Base-by-base conservation (phyloP, 2,888 invertebrate species). In the Liopterus haemorrhoidalis region DNA sequence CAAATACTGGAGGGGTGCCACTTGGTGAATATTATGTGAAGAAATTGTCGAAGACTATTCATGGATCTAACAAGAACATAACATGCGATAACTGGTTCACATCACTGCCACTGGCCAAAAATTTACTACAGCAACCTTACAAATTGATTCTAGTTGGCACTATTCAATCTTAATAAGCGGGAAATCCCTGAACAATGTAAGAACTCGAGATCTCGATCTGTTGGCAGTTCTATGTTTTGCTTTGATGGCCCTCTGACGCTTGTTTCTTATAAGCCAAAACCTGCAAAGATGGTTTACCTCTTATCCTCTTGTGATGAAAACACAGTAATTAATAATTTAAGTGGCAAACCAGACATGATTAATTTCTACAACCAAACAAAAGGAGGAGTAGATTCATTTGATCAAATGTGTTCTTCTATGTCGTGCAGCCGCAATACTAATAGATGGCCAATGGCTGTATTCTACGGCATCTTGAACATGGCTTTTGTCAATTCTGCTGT, bases 71-170 rank as follows among this genome's bases (percentile, higher is more conserved):
- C 20, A 35, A 54, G 33, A 57, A 54, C 43, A 45, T 55, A 15
- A 58, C 56, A 24, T 53, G 52, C 49, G 61, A 63, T 46, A 63
- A 63, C 46, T 61, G 60, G 61, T 63, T 63, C 41, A 60, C 61
- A 8, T 61, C 59, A 18, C 53, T 63, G 18, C 48, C 56, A n/a
- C 42, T 62, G n/a, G 60, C 57, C 4, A 55, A 58, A 46, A 41
- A 49, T n/a, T 38, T 62, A 33, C 50, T 59, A 24, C 39, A 54
- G 45, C 47, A 55, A 28, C 62, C 60, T 18, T 62, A 62, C 42
- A 60, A 58, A 46, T 44, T 61, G 32, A 61, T 59, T 5, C 38
- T 62, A 14, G 50, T 60, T 20, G 59, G 60, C 11, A 63, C 63
- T 31, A 22, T 61, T 33, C 36, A 60, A 41, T 51, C 51, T 55